Evolutionary conservation across 2,888 invertebrate genomes (phyloP).

Genomic region (Lordiphosa andalusiaca): DNA sequence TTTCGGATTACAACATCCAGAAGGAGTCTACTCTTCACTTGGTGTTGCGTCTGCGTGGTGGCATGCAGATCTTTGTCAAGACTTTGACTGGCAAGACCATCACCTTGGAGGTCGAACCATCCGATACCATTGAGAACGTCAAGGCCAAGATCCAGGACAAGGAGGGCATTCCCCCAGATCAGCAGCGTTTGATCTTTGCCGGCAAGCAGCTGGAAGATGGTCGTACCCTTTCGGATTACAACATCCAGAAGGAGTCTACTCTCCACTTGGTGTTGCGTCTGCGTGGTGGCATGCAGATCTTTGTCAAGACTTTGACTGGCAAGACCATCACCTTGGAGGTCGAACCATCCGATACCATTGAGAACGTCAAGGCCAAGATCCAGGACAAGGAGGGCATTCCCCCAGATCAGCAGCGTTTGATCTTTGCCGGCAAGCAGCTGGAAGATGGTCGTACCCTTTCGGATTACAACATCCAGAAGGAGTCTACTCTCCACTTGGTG

Average conservation of each 20-base stretch:
- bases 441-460: constrained; percentile 7
- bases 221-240: constrained; percentile 4
- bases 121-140: constrained; percentile 7
- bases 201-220: constrained; percentile 9
- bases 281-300: constrained; percentile 9
- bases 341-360: constrained; percentile 4
- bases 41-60: constrained; percentile 7
- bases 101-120: constrained; percentile 6
- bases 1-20: constrained; percentile 9
- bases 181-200: constrained; percentile 8
- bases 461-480: constrained; percentile 8
- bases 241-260: constrained; percentile 8
- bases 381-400: constrained; percentile 11
- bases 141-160: constrained; percentile 13
- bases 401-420: constrained; percentile 14
- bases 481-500: constrained; percentile 2
- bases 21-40: constrained; percentile 5
- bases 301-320: constrained; percentile 10
- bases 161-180: constrained; percentile 12
- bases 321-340: constrained; percentile 12
- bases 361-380: constrained; percentile 9
- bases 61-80: constrained; percentile 11
- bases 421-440: constrained; percentile 7
- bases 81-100: constrained; percentile 10
- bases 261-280: constrained; percentile 2